A percentile compares a stretch with the other conserved stretches of the same genome.
phyloP scores from a whole-genome alignment of 2,797 vertebrate genomes.

The Poeciliopsis presidionis region DNA sequence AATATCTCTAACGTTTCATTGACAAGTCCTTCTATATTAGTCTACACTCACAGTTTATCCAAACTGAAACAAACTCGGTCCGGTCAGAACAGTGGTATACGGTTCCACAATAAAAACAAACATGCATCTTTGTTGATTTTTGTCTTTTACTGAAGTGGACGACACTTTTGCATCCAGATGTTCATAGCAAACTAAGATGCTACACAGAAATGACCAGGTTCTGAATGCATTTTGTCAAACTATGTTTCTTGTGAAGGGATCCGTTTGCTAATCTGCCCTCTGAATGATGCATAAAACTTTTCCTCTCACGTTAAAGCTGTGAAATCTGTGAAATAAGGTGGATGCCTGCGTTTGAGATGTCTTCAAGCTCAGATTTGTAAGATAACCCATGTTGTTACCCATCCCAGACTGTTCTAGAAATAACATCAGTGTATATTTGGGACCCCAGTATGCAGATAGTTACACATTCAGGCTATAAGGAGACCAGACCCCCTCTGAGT shows the following conservation, averaged over 20 bases:
- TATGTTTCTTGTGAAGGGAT: no score
- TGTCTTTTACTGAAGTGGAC: no score
- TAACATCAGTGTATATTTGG: conserved; percentile 22
- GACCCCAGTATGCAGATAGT: not conserved
- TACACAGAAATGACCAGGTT: not conserved
- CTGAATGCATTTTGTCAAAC: not conserved
- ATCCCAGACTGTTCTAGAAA: conserved; percentile 16
- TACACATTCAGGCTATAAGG: conserved; percentile 10
- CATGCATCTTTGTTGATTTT: no score
- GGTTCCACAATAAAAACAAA: no score
- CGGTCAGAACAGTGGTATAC: no score
- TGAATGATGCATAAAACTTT: not conserved
- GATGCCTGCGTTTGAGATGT: not conserved
- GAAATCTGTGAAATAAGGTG: not conserved
- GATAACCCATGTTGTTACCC: conserved; percentile 1
- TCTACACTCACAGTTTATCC: not conserved
- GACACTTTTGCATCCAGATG: no score
- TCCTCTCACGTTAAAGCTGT: not conserved
- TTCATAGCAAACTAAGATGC: not conserved
- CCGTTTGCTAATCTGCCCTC: no score
- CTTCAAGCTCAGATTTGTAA: not conserved
- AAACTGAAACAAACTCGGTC: no score
- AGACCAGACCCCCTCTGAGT: conserved; percentile 1
- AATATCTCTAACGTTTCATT: not conserved
- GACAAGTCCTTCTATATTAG: not conserved